Percentiles rank a stretch among this genome's conserved stretches.
Conservation (phyloP, 1,140 invertebrate genomes). For the Sycophaga agraensis region DNA sequence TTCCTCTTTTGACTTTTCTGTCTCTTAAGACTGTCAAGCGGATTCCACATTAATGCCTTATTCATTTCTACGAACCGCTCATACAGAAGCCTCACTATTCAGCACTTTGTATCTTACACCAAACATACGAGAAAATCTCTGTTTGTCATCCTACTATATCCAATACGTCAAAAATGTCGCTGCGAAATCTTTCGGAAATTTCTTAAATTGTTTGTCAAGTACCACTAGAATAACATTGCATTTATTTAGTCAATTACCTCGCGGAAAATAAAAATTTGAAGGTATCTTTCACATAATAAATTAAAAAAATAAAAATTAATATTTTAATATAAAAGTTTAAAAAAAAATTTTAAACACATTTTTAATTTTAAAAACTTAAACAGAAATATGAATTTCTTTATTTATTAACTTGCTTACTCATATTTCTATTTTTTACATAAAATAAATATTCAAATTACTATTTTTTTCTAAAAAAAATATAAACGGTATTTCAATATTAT, state of each 20-base stretch:
- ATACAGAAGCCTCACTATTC: background rate
- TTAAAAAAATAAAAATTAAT: background rate
- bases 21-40: conserved; percentile 1
- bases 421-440: no score
- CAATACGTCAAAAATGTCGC: background rate
- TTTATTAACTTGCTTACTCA: no score
- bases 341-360: no score
- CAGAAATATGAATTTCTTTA: no score
- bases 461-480: no score
- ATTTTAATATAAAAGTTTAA: no score
- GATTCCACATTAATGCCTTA: background rate
- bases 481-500: no score
- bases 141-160: background rate
- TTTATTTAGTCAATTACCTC: no score
- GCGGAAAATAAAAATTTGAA: background rate
- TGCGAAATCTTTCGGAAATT: background rate
- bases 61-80: background rate
- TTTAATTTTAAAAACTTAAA: no score
- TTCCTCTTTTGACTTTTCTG: background rate
- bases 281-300: background rate
- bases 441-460: no score
- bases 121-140: conserved; percentile 1
- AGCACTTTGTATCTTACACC: conserved; percentile 5
- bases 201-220: background rate
- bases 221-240: background rate